A percentile compares a stretch with the other conserved stretches of the same genome.
Conservation (phyloP, 2,888 invertebrate genomes). For the Zaprionus bogoriensis region DNA sequence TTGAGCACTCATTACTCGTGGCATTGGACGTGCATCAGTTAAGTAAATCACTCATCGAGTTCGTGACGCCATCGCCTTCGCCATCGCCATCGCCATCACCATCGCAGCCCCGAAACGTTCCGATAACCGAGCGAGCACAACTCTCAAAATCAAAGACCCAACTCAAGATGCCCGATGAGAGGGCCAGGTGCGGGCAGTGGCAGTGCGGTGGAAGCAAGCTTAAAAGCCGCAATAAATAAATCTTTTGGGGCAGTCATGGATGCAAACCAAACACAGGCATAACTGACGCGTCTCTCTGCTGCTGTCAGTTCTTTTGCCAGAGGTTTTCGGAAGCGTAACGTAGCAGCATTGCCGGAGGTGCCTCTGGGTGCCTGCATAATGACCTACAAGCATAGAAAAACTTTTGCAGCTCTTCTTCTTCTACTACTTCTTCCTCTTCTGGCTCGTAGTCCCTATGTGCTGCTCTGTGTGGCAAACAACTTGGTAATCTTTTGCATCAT, state of each 20-base stretch:
- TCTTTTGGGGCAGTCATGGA: slow-evolving; percentile 61
- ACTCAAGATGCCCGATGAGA: slow-evolving; percentile 31
- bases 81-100: too few relatives aligned
- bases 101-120: slow-evolving; percentile 17
- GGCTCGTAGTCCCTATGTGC: too few relatives aligned
- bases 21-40: slow-evolving; percentile 58
- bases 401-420: slow-evolving; percentile 18
- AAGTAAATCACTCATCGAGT: slow-evolving; percentile 56
- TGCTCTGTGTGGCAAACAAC: slow-evolving; percentile 52
- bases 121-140: slow-evolving; percentile 14
- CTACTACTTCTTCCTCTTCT: slow-evolving; percentile 7
- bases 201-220: slow-evolving; percentile 27
- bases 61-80: slow-evolving; percentile 33
- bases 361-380: slow-evolving; percentile 62
- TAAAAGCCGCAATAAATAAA: slow-evolving; percentile 76
- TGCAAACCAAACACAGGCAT: slow-evolving; percentile 44
- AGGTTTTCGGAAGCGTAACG: slow-evolving; percentile 47
- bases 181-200: neutral
- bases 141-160: slow-evolving; percentile 48
- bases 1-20: slow-evolving; percentile 37
- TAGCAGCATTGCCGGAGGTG: slow-evolving; percentile 24
- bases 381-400: slow-evolving; percentile 65
- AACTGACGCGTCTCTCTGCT: slow-evolving; percentile 52
- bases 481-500: slow-evolving; percentile 77
- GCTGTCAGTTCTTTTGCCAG: slow-evolving; percentile 60